Percentiles rank a stretch among this genome's conserved stretches.
These are phyloP conservation scores for Rhagologus leucostigma DNA, from an alignment of 2,113 vertebrate species.

Conservation along the genomic window DNA sequence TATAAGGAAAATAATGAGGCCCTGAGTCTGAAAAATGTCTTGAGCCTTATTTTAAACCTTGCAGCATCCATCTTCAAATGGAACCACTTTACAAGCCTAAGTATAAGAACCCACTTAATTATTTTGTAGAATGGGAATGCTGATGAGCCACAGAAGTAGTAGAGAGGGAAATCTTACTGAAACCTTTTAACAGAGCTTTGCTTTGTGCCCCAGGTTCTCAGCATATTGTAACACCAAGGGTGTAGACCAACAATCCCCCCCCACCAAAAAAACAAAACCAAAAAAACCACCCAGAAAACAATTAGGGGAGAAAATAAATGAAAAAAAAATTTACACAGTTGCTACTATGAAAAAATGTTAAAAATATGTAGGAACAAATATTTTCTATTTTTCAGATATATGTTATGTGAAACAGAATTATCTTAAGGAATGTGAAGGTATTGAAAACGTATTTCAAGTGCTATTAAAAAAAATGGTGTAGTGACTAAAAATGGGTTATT, in stretches of 20 bases:
- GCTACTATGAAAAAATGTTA: background rate
- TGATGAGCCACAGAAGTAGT: background rate
- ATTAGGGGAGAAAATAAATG: background rate
- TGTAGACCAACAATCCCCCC: background rate
- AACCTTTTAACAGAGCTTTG: background rate
- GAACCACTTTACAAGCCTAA: background rate
- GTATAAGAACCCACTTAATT: background rate
- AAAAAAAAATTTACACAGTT: background rate
- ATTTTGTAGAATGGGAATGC: background rate
- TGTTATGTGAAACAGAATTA: background rate
- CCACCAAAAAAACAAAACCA: background rate
- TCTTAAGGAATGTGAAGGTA: background rate
- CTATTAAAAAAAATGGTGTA: background rate
- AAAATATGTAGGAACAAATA: background rate
- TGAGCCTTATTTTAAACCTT: background rate
- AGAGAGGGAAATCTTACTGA: background rate
- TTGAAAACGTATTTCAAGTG: background rate
- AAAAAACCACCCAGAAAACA: rapidly evolving
- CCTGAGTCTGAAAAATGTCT: background rate
- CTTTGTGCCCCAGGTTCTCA: background rate
- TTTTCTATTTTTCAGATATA: background rate
- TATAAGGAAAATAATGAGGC: background rate
- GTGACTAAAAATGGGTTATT: background rate
- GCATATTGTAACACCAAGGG: background rate
- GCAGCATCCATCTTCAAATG: background rate